These are phyloP conservation scores for Capreolus pygargus DNA, from an alignment of 2,113 vertebrate species.

Conservation along the genomic window DNA sequence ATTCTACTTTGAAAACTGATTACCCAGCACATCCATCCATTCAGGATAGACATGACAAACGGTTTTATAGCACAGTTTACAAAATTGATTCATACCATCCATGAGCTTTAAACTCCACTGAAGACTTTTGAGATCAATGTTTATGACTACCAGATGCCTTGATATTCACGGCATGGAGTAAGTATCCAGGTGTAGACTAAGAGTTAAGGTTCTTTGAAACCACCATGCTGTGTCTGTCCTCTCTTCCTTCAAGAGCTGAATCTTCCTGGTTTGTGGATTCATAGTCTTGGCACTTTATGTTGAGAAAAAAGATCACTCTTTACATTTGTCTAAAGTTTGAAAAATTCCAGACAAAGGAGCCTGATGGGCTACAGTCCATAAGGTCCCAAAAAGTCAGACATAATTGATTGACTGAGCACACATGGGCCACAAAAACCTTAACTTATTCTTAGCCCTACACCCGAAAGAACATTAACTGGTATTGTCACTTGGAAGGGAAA, in stretches of 20 bases:
- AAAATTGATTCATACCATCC: not conserved
- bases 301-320: not conserved
- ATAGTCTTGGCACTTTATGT: not conserved
- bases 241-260: not conserved
- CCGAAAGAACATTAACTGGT: not conserved
- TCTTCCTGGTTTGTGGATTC: not conserved
- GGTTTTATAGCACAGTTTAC: not conserved
- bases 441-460: not conserved
- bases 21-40: not conserved
- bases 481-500: not conserved
- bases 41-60: not conserved
- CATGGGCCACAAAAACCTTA: not conserved
- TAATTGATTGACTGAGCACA: not conserved
- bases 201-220: not conserved
- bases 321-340: not conserved
- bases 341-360: not conserved
- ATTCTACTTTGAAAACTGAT: not conserved
- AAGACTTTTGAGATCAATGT: not conserved
- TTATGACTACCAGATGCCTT: not conserved
- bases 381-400: not conserved
- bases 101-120: not conserved
- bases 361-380: not conserved
- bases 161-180: not conserved
- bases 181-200: not conserved
- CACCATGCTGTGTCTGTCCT: too few relatives aligned